Conservation (phyloP, 2,888 invertebrate genomes). For the Drosophila emarginata region DNA sequence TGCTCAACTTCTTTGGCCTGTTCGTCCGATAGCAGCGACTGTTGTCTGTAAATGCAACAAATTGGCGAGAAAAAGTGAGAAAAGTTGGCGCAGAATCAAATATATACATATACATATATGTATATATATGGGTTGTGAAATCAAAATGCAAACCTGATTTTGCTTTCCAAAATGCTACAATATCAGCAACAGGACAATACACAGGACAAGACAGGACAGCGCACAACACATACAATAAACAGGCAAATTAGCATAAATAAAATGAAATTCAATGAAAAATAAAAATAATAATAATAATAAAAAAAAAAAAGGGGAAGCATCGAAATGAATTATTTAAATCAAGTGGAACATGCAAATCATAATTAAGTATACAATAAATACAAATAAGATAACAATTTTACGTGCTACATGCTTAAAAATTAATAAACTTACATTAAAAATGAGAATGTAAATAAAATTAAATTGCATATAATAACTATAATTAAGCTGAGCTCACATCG, state of each 20-base stretch:
- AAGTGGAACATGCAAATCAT: conserved; percentile 30
- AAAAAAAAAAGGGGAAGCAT: conserved; percentile 17
- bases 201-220: conserved; percentile 34
- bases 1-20: conserved; percentile 94
- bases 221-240: conserved; percentile 41
- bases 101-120: not conserved
- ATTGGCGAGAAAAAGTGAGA: conserved; percentile 1
- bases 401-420: conserved; percentile 26
- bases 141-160: conserved; percentile 86
- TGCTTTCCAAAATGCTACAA: conserved; percentile 91
- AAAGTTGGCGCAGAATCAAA: conserved; percentile 8
- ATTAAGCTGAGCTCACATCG: conserved; percentile 16
- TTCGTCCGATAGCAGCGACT: conserved; percentile 92
- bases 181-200: conserved; percentile 32
- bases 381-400: conserved; percentile 16
- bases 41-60: conserved; percentile 85
- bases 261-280: conserved; percentile 32
- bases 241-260: conserved; percentile 38
- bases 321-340: conserved; percentile 23
- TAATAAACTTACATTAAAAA: conserved; percentile 22
- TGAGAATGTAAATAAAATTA: conserved; percentile 36
- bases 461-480: conserved; percentile 39
- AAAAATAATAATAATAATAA: conserved; percentile 31
- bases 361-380: conserved; percentile 27
- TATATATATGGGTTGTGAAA: not conserved